Evolutionary conservation across 2,113 vertebrate species (phyloP).

Genomic region (Budorcas taxicolor): DNA sequence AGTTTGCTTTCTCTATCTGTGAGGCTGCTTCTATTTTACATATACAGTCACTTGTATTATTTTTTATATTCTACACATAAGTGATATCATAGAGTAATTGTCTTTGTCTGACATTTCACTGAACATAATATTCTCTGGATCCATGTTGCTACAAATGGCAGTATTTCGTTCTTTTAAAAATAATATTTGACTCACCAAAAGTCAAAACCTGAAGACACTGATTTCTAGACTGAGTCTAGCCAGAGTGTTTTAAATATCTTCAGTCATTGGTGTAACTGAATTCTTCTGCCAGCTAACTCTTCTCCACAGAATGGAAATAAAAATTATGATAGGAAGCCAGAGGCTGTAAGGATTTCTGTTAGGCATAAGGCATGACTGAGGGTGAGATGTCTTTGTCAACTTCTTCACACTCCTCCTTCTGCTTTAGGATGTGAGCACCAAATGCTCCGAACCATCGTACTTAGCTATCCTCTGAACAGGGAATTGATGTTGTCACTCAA

Average conservation of each 20-base stretch:
- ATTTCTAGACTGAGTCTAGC: background rate
- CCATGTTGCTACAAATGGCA: background rate
- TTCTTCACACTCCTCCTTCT: background rate
- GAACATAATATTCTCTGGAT: background rate
- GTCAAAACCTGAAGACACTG: background rate
- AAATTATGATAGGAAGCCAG: background rate
- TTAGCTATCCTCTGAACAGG: background rate
- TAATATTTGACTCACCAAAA: background rate
- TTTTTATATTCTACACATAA: background rate
- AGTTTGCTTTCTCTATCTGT: background rate
- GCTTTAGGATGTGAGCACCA: background rate
- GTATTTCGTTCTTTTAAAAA: background rate
- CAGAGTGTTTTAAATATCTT: background rate
- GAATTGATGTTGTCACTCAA: background rate
- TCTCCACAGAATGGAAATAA: background rate
- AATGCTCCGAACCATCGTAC: background rate
- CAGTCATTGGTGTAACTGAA: background rate
- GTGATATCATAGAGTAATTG: background rate
- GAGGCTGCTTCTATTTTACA: background rate
- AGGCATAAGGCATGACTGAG: background rate
- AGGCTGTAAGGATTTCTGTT: background rate
- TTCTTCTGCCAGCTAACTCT: background rate
- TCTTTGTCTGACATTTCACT: background rate
- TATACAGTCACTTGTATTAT: background rate
- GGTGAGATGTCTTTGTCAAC: background rate